Percentiles rank a stretch among this genome's conserved stretches.
phyloP scores from a whole-genome alignment of 2,888 invertebrate species.

The Prosapia bicincta region DNA sequence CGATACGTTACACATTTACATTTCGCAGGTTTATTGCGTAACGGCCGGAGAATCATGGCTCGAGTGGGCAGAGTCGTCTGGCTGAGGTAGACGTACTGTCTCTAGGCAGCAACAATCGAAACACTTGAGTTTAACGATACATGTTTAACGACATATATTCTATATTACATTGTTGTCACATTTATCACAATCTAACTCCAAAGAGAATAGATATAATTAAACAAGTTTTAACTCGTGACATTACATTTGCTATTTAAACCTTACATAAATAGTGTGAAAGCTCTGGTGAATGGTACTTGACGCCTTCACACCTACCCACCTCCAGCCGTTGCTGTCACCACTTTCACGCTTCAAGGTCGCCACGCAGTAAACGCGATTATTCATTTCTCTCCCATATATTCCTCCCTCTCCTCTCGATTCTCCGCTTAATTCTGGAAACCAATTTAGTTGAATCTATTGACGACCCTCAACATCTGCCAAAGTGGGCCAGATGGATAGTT shows the following conservation, averaged over 20 bases:
- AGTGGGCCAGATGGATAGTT: not conserved
- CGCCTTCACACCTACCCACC: not conserved
- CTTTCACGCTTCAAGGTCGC: not conserved
- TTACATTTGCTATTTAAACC: not conserved
- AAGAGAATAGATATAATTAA: too few relatives aligned
- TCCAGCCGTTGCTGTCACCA: not conserved
- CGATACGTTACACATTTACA: too few relatives aligned
- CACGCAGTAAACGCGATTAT: not conserved
- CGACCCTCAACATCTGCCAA: not conserved
- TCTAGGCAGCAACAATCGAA: too few relatives aligned
- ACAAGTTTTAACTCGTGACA: too few relatives aligned
- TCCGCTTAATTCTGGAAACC: not conserved
- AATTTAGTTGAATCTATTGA: not conserved
- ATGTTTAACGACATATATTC: too few relatives aligned
- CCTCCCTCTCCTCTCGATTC: not conserved
- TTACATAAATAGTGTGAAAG: not conserved
- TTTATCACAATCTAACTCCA: too few relatives aligned
- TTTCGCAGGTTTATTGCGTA: too few relatives aligned
- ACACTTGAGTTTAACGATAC: too few relatives aligned
- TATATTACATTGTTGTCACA: too few relatives aligned
- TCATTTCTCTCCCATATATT: not conserved
- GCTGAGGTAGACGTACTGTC: too few relatives aligned
- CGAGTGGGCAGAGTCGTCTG: too few relatives aligned
- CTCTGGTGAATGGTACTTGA: not conserved
- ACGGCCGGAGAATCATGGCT: too few relatives aligned